Evolutionary conservation across 37 sponge, comb jelly and placozoan genomes (phyloP).

Genomic region (Aphrocallistes beatrix): DNA sequence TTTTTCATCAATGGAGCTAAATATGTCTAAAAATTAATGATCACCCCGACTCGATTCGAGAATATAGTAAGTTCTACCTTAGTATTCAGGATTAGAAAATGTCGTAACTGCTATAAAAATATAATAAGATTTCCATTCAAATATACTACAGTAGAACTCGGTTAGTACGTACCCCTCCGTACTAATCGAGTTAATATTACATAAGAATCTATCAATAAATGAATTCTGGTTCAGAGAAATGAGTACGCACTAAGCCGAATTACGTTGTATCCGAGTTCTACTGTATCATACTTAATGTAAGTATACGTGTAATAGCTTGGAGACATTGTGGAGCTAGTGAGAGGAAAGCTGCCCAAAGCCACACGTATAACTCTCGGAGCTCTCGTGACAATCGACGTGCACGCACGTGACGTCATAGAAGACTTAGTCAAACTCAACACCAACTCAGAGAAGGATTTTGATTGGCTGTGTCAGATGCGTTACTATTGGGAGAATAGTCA

Average conservation of each 20-base stretch:
- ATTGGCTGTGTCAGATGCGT: constrained; percentile 93
- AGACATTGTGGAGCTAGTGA: constrained; percentile 82
- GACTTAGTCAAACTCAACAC: constrained; percentile 67
- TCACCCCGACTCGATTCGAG: too few species aligned
- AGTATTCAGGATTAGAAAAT: too few species aligned
- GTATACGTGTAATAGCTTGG: constrained; percentile 34
- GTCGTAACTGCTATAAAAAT: too few species aligned
- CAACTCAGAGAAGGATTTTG: constrained; percentile 79
- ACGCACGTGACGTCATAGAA: constrained; percentile 76
- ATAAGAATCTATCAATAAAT: too few species aligned
- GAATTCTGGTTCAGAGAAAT: too few species aligned
- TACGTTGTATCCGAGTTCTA: background rate
- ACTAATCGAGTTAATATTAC: too few species aligned
- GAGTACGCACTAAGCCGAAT: too few species aligned
- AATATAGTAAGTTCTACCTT: too few species aligned
- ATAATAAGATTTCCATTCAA: background rate
- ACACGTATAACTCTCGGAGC: constrained; percentile 92
- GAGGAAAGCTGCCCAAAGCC: constrained; percentile 92
- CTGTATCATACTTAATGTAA: background rate
- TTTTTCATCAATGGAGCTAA: too few species aligned
- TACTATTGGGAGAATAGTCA: constrained; percentile 94
- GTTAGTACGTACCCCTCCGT: too few species aligned
- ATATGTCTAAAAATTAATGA: too few species aligned
- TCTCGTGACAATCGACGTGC: constrained; percentile 89
- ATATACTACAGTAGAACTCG: too few species aligned